Percentiles rank a stretch among this genome's conserved stretches.
These are phyloP conservation scores for Drosophila pachea DNA, from an alignment of 1,140 invertebrate genomes.

Conservation along the genomic window DNA sequence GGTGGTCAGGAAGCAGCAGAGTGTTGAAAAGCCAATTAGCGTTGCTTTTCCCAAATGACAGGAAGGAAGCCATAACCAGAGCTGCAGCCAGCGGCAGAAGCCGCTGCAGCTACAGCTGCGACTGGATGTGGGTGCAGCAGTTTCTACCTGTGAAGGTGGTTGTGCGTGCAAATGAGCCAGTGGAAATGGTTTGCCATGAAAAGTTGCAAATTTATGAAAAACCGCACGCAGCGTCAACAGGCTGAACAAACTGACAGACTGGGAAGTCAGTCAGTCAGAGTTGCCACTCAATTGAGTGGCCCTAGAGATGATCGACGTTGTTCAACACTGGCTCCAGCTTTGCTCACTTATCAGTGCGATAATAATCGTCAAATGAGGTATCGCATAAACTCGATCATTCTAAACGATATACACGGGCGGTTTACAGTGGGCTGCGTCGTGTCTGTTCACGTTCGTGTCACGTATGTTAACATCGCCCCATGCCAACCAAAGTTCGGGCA, in stretches of 20 bases:
- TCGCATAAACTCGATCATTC: not conserved
- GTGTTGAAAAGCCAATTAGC: slow-evolving; percentile 77
- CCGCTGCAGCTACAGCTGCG: slow-evolving; percentile 18
- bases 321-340: not conserved
- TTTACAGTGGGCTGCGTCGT: not conserved
- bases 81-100: slow-evolving; percentile 15
- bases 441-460: not conserved
- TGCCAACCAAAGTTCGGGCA: not conserved
- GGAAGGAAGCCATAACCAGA: slow-evolving; percentile 72
- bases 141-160: not conserved
- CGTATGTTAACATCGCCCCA: not conserved
- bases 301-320: slow-evolving; percentile 1
- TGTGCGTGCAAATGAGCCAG: slow-evolving; percentile 59
- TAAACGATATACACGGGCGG: not conserved
- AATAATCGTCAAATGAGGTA: no score
- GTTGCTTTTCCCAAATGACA: slow-evolving; percentile 49
- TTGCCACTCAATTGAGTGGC: slow-evolving; percentile 11
- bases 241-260: not conserved
- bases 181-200: slow-evolving; percentile 33
- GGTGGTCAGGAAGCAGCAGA: slow-evolving; percentile 58
- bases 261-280: not conserved
- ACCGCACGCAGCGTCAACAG: slow-evolving; percentile 50
- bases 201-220: slow-evolving; percentile 62
- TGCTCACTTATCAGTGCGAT: not conserved
- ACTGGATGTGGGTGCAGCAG: slow-evolving; percentile 47